Evolutionary conservation across 2,797 vertebrate genomes (phyloP).

Genomic region (Xyrichtys novacula): DNA sequence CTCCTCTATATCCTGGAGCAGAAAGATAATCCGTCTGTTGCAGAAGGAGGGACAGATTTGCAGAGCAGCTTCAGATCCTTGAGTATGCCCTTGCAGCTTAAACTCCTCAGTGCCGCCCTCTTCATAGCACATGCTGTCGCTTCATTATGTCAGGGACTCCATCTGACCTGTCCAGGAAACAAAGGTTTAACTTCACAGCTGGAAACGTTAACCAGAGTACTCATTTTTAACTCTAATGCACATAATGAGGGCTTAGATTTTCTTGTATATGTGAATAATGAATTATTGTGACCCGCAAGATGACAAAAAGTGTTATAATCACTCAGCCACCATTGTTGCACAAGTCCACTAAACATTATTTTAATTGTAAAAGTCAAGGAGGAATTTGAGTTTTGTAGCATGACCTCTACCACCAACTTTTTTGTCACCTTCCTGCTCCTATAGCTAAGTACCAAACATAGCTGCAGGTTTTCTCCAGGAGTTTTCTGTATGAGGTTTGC

Average conservation of each 20-base stretch:
- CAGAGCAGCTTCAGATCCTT: conserved; percentile 39
- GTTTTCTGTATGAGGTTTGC: too few relatives aligned
- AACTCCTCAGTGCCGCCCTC: conserved; percentile 29
- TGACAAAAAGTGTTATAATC: background rate
- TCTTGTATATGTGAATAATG: background rate
- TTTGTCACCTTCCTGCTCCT: background rate
- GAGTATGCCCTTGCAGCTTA: conserved; percentile 58
- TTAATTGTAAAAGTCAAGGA: too few relatives aligned
- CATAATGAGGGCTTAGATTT: conserved; percentile 3
- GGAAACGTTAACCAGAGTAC: background rate
- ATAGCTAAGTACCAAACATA: too few relatives aligned
- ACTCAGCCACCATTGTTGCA: background rate
- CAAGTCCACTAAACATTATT: background rate
- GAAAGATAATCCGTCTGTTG: conserved; percentile 65
- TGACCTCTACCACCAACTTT: background rate
- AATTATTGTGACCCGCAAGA: too few relatives aligned
- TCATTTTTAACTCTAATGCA: background rate
- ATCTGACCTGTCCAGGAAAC: conserved; percentile 46
- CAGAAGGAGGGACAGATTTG: conserved; percentile 60
- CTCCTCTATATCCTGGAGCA: conserved; percentile 69
- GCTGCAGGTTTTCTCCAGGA: too few relatives aligned
- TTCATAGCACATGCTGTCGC: conserved; percentile 32
- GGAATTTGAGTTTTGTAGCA: too few relatives aligned
- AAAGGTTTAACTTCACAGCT: conserved; percentile 38
- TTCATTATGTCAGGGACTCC: conserved; percentile 46